Evolutionary conservation across 2,797 vertebrate species (phyloP), one percentile per base, ranked within the genome.

Genomic region (Malacoraja senta): DNA sequence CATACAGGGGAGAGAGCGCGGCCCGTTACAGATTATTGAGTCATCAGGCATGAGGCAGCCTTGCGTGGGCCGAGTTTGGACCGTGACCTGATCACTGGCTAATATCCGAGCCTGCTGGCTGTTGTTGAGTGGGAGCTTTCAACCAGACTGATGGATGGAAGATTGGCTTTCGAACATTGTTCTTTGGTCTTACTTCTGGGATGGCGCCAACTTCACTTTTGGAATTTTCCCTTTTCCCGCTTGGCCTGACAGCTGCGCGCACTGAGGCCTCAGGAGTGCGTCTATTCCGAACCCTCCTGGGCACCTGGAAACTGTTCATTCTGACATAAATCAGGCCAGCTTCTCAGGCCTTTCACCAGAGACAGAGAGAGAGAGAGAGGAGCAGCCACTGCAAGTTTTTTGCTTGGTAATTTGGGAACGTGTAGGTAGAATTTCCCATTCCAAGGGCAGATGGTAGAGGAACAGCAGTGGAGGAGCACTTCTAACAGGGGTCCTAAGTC

Each of bases 51-150:
- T 29, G 61, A 88, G 83, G 61, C 61, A 88, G 84, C 8, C 65
- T 88, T 88, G n/a, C 35, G 84, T 88, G 63, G 84, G 84, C 63
- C 68, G 61, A 6, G 68, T 35, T 88, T 88, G 84, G 84, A 88
- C 63, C 10, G 21, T 15, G 83, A 68, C 19, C 17, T n/a, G 7
- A 65, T 68, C 35, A n/a, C 61, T 84, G 12, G 12, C 24, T 3
- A 61, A 29, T 0, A 13, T 86, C n/a, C 12, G 61, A 86, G 13
- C 13, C 68, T 35, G 29, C 26, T 61, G 61, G n/a, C 65, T 88
- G 2, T 35, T 68, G 84, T 68, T 88, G 84, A 32, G 84, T 88
- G 38, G 84, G 58, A 65, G 29, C 32, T 68, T 32, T 10, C 63
- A 68, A 63, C 61, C 84, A 68, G 61, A 68, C 84, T 88, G 61